Base-by-base conservation (phyloP, 1,140 invertebrate genomes). In the Papilio machaon region DNA sequence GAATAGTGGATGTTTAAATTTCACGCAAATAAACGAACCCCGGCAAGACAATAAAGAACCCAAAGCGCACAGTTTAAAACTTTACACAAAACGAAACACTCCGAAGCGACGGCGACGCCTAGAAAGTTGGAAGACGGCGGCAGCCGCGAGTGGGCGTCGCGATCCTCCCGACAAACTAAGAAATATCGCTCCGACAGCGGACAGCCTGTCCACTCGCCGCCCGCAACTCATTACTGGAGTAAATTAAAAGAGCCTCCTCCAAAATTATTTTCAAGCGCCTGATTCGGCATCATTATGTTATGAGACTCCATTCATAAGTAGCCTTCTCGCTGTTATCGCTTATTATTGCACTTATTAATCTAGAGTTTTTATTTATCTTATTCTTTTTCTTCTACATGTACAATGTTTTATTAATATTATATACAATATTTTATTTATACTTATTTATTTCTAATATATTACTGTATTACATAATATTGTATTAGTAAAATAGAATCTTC, bases 51-150 rank as follows among this genome's bases (percentile, higher is more conserved):
- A 92, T 93, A 92, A 91, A 92, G 89, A 91, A 91, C 86, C 85
- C 88, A 88, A 92, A 93, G 89, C 89, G 91, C 88, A 86, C 88
- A 91, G 91, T 93, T 93, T 91, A 87, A 93, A 94, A 94, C 81
- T 92, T 92, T 91, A 84, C 81, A 81, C 86, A 84, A 88, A 86
- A 85, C 85, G 86, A 89, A 91, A 92, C 88, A 92, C 85, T 91
- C 79, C 81, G 85, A 85, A 85, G 87, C 86, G 86, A 87, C 88
- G 85, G 87, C 86, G 85, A 87, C 88, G 87, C 90, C 81, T 87
- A 79, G 85, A 91, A 94, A 92, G 89, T 93, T 91, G 85, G 85
- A 87, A 90, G 87, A 88, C 85, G 88, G 83, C 86, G 84, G 82
- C 78, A 80, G 74, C 70, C 74, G 84, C 83, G 80, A 79, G 81